These are phyloP conservation scores for Agriotes lineatus DNA, from an alignment of 2,888 invertebrate genomes.

Conservation along the genomic window DNA sequence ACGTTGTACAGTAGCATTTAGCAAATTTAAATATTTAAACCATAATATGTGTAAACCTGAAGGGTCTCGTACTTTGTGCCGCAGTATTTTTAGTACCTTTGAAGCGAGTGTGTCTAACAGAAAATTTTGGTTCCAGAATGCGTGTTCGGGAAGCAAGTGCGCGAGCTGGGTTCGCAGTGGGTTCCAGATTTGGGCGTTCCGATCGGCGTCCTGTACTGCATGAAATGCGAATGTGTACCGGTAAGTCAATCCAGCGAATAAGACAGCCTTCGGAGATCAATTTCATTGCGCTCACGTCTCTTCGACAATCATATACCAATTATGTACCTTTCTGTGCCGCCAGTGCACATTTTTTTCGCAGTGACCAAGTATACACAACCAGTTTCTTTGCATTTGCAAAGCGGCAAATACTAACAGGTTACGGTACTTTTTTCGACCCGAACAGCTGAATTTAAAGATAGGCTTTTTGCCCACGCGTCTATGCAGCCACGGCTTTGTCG, in stretches of 20 bases:
- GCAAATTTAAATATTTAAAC: too few relatives aligned
- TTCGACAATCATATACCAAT: constrained; percentile 49
- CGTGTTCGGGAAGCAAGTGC: constrained; percentile 88
- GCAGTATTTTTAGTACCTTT: too few relatives aligned
- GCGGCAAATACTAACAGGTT: constrained; percentile 46
- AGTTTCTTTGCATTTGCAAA: constrained; percentile 50
- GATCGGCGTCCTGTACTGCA: constrained; percentile 94
- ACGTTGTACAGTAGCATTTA: too few relatives aligned
- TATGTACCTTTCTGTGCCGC: constrained; percentile 49
- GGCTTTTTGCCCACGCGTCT: constrained; percentile 21
- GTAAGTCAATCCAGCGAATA: constrained; percentile 74
- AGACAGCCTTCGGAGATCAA: constrained; percentile 43
- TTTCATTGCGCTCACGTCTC: constrained; percentile 47
- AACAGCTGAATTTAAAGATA: constrained; percentile 28
- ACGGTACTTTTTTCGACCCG: constrained; percentile 47
- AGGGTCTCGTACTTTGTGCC: too few relatives aligned
- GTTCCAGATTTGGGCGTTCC: constrained; percentile 93
- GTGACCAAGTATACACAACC: constrained; percentile 44
- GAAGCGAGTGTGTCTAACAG: constrained; percentile 2
- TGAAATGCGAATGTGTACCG: constrained; percentile 94
- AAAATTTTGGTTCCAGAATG: constrained; percentile 82
- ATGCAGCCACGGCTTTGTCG: background rate
- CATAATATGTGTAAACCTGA: too few relatives aligned
- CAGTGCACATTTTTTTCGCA: constrained; percentile 35
- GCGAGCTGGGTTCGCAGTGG: constrained; percentile 92